phyloP scores from a whole-genome alignment of 1,140 invertebrate species.

The Drosophila willistoni region DNA sequence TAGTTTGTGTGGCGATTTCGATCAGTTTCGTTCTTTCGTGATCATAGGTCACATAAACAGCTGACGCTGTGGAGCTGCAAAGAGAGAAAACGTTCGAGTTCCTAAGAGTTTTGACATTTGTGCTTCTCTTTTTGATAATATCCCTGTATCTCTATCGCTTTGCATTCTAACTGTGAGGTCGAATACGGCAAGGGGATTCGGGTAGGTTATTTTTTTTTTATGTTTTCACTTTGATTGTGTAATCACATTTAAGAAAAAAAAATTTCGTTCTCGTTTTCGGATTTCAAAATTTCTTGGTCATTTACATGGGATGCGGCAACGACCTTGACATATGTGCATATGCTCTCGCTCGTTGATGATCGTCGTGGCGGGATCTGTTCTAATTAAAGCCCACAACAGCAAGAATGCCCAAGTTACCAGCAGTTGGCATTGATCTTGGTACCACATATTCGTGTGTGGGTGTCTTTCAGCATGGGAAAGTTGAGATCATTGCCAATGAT shows the following conservation, averaged over 20 bases:
- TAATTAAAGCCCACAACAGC: conserved; percentile 71
- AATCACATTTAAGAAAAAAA: conserved; percentile 38
- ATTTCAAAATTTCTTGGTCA: conserved; percentile 19
- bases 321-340: conserved; percentile 49
- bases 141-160: conserved; percentile 80
- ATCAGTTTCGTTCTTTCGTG: conserved; percentile 44
- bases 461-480: conserved; percentile 93
- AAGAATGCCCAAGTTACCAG: conserved; percentile 84
- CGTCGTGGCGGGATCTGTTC: conserved; percentile 32
- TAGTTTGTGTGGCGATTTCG: conserved; percentile 2
- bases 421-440: conserved; percentile 91
- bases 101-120: conserved; percentile 78
- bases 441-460: conserved; percentile 93
- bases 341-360: conserved; percentile 22
- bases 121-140: conserved; percentile 77
- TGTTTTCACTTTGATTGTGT: conserved; percentile 46
- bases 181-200: conserved; percentile 21
- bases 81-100: conserved; percentile 81
- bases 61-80: conserved; percentile 82
- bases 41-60: conserved; percentile 54
- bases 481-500: conserved; percentile 97
- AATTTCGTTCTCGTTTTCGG: conserved; percentile 55
- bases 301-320: conserved; percentile 3
- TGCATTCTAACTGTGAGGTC: conserved; percentile 60
- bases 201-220: conserved; percentile 36